Percentiles rank a stretch among this genome's conserved stretches.
These are phyloP conservation scores for Plumapathes pennacea DNA, from an alignment of 92 coral and sea anemone species.

Conservation along the genomic window DNA sequence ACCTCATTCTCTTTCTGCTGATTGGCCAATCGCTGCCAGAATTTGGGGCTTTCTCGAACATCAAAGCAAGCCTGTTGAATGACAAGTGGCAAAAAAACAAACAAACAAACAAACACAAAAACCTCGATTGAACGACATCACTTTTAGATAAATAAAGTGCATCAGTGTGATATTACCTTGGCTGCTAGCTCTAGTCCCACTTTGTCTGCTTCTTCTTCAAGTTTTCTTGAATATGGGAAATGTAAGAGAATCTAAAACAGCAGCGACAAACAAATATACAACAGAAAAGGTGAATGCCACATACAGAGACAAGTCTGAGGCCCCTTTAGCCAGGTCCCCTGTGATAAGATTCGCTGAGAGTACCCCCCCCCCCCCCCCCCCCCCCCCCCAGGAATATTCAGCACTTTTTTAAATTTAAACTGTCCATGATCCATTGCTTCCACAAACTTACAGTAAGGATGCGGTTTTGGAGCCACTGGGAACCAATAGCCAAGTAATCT, in stretches of 20 bases:
- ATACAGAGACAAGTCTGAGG: too few relatives aligned
- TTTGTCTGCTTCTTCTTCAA: conserved; percentile 96
- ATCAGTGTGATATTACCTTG: conserved; percentile 41
- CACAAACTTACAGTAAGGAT: conserved; percentile 76
- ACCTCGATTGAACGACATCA: too few relatives aligned
- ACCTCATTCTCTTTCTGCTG: conserved; percentile 32
- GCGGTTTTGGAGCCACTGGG: conserved; percentile 82
- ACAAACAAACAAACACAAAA: too few relatives aligned
- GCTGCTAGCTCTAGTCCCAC: conserved; percentile 96
- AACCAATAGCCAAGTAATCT: conserved; percentile 78
- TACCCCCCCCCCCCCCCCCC: too few relatives aligned
- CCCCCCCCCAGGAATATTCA: too few relatives aligned
- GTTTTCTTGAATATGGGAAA: conserved; percentile 89
- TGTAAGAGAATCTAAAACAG: conserved; percentile 76
- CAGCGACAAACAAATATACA: not conserved
- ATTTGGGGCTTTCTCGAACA: conserved; percentile 89
- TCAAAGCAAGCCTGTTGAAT: conserved; percentile 89
- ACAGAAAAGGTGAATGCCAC: not conserved
- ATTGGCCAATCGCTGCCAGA: conserved; percentile 74
- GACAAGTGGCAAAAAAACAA: too few relatives aligned
- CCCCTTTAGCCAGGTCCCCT: too few relatives aligned
- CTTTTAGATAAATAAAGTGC: too few relatives aligned
- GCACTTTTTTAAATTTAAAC: too few relatives aligned
- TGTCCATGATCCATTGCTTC: too few relatives aligned
- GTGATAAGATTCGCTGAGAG: too few relatives aligned